Conservation (phyloP, 1,140 invertebrate genomes). For the Hyphantria cunea region DNA sequence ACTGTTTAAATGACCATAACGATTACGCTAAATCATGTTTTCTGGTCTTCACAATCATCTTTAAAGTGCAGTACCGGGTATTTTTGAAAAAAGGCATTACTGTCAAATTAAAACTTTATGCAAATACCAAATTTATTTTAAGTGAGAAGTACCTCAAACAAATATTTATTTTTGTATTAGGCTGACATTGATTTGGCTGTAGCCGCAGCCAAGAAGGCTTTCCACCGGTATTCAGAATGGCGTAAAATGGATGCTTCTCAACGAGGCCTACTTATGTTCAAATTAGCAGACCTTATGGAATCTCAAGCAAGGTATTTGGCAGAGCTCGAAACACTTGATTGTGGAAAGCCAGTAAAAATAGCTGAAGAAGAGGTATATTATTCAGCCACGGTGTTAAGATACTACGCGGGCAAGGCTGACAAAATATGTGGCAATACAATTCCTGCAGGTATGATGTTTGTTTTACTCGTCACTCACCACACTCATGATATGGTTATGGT, state of each 20-base stretch:
- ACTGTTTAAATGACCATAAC: no score
- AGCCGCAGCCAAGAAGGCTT: constrained; percentile 89
- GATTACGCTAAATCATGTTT: no score
- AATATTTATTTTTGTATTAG: constrained; percentile 45
- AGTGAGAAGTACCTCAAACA: no score
- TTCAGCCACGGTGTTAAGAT: constrained; percentile 83
- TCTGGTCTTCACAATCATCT: no score
- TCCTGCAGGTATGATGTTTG: constrained; percentile 52
- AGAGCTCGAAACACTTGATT: constrained; percentile 87
- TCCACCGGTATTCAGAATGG: constrained; percentile 87
- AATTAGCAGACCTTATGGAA: constrained; percentile 88
- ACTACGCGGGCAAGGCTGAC: constrained; percentile 90
- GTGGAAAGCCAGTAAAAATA: constrained; percentile 87
- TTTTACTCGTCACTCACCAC: no score
- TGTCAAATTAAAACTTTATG: no score
- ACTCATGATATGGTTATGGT: no score
- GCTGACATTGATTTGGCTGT: constrained; percentile 92
- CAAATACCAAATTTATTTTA: no score
- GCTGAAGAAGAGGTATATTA: constrained; percentile 83
- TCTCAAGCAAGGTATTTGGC: constrained; percentile 86
- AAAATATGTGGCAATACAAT: constrained; percentile 86
- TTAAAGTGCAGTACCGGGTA: no score
- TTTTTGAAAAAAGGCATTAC: no score
- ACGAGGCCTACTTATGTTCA: constrained; percentile 79
- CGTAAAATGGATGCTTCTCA: constrained; percentile 87